Evolutionary conservation across 2,888 invertebrate genomes (phyloP).

Genomic region (Lamellibrachia columna): DNA sequence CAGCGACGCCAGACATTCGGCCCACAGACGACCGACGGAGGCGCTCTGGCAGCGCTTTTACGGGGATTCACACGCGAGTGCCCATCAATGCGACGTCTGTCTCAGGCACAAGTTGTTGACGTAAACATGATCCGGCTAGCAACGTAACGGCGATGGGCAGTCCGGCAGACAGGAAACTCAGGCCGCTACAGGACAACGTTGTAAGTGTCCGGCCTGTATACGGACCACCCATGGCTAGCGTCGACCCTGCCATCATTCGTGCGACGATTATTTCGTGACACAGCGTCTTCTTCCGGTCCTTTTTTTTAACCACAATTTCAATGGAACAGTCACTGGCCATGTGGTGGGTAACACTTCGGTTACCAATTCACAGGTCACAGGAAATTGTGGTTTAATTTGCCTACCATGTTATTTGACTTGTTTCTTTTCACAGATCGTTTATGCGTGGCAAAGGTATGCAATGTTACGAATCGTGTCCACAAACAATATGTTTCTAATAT

Average conservation of each 20-base stretch:
- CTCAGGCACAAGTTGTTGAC: neutral
- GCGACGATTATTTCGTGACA: neutral
- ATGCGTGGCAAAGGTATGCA: neutral
- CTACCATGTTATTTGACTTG: neutral
- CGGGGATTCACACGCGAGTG: neutral
- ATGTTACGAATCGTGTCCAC: neutral
- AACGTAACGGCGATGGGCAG: neutral
- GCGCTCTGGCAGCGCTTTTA: neutral
- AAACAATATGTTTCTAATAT: too few species aligned
- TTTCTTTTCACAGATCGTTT: neutral
- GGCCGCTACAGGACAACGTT: neutral
- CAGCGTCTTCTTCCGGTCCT: neutral
- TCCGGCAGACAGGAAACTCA: neutral
- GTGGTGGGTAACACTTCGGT: neutral
- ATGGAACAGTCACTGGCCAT: neutral
- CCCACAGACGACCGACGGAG: neutral
- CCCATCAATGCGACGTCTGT: neutral
- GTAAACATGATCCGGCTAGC: neutral
- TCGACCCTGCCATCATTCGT: neutral
- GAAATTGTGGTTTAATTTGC: neutral
- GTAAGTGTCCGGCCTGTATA: neutral
- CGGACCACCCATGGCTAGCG: neutral
- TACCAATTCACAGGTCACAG: neutral
- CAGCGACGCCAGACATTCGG: too few species aligned
- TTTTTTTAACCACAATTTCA: neutral